Base-by-base conservation (phyloP, 2,888 invertebrate species). In the Chrysina gloriosa region DNA sequence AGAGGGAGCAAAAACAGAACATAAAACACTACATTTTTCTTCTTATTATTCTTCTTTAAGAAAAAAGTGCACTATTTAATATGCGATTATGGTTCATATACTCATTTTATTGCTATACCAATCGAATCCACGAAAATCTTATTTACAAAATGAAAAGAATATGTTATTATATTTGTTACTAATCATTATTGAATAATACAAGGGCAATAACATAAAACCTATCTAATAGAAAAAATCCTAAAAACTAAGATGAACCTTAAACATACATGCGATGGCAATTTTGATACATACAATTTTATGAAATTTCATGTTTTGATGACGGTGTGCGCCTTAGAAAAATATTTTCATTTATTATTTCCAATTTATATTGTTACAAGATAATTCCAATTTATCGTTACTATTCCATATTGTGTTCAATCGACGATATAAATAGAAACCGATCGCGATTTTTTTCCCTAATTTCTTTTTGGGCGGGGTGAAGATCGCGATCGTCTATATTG, bases 211-310 rank as follows among this genome's bases (percentile, higher is more conserved):
- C 45, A 29, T 42, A 29, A 61, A 61, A 61, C 58, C 27, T 61
- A 61, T 23, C 42, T 61, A 61, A 52, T 48, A 29, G n/a, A 31
- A 61, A 61, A 31, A 29, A 29, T 16, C 14, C 29, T 61, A 61
- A 61, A 7, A 61, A 25, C 58, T 61, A 61, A 27, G 42, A 61
- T 61, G 58, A 61, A 45, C n/a, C 58, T 61, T 61, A 61, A 45
- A 29, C n/a, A n/a, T n/a, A 61, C 9, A 11, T 61, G 45, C 11
- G 29, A 61, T 61, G 58, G 58, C 58, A 61, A 61, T 61, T 61
- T 61, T 61, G 42, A 61, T 61, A 36, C 36, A 36, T 14, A 11
- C n/a, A 36, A 36, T 36, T 36, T 9, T 11, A 36, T 36, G 7
- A 36, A 11, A 11, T 48, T 25, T 48, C 48, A 21, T 36, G 3